phyloP scores from a whole-genome alignment of 2,888 invertebrate species.

The Phymatocera aterrima region DNA sequence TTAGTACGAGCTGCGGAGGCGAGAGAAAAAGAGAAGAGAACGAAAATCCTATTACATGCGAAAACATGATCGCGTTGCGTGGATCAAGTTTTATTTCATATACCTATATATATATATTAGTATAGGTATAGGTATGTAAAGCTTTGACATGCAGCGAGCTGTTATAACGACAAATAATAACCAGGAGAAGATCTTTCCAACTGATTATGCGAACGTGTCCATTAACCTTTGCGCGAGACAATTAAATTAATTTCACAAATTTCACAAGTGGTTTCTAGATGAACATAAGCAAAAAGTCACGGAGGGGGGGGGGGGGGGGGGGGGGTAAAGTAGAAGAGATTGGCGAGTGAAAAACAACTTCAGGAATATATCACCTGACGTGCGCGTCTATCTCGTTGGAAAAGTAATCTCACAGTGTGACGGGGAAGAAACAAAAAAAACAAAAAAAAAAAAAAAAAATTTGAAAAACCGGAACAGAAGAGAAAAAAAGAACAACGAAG shows the following conservation, averaged over 20 bases:
- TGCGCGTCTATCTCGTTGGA: not conserved
- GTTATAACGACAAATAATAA: too few relatives aligned
- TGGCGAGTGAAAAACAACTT: not conserved
- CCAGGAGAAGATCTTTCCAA: too few relatives aligned
- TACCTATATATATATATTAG: too few relatives aligned
- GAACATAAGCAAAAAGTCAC: not conserved
- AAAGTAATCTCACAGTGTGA: not conserved
- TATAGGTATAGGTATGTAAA: too few relatives aligned
- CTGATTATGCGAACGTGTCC: not conserved
- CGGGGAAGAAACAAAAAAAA: too few relatives aligned
- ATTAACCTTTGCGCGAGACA: not conserved
- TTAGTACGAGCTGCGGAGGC: too few relatives aligned
- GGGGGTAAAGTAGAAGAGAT: too few relatives aligned
- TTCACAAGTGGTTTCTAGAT: not conserved
- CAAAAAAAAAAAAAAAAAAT: not conserved
- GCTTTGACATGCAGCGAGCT: too few relatives aligned
- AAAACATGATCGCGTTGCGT: not conserved
- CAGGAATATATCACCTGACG: not conserved
- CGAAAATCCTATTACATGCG: too few relatives aligned
- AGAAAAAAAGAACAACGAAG: not conserved
- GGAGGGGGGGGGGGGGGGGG: too few relatives aligned
- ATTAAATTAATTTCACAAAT: conserved; percentile 15
- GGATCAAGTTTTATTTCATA: not conserved
- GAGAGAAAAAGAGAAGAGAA: too few relatives aligned
- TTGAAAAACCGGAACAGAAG: not conserved